Conservation (phyloP, 2,797 vertebrate species). For the Chiroxiphia lanceolata region DNA sequence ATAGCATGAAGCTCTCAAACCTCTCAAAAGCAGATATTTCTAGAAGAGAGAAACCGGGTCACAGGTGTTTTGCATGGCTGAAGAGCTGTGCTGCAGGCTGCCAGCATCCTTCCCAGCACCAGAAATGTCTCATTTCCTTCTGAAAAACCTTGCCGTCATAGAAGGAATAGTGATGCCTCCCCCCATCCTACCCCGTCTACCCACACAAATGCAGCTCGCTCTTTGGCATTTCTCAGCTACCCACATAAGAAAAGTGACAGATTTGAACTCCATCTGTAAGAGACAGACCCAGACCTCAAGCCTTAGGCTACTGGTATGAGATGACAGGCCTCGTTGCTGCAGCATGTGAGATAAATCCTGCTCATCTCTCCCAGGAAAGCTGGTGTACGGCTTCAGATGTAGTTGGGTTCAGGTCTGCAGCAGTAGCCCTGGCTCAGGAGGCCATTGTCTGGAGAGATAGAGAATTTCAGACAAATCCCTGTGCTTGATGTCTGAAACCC, state of each 20-base stretch:
- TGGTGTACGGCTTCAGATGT: accelerated
- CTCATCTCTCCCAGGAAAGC: not conserved
- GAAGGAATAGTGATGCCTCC: not conserved
- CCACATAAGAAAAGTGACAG: not conserved
- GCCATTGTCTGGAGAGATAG: not conserved
- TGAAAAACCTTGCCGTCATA: not conserved
- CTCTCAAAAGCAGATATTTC: not conserved
- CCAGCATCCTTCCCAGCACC: not conserved
- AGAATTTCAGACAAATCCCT: not conserved
- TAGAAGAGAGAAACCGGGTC: not conserved
- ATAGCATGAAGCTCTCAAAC: not conserved
- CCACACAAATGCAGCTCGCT: not conserved
- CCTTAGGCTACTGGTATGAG: not conserved
- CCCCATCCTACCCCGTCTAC: accelerated
- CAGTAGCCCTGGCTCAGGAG: not conserved
- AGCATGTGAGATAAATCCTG: not conserved
- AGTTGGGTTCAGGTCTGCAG: not conserved
- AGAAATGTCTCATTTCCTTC: not conserved
- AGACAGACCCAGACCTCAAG: not conserved
- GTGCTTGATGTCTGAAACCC: not conserved
- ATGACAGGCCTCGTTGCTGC: not conserved
- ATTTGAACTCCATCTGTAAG: not conserved
- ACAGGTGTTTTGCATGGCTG: not conserved
- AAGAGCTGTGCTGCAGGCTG: not conserved
- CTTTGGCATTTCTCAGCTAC: not conserved